Evolutionary conservation across 2,888 invertebrate genomes (phyloP), one percentile per base, ranked within the genome.

Genomic region (Cantharis rufa): DNA sequence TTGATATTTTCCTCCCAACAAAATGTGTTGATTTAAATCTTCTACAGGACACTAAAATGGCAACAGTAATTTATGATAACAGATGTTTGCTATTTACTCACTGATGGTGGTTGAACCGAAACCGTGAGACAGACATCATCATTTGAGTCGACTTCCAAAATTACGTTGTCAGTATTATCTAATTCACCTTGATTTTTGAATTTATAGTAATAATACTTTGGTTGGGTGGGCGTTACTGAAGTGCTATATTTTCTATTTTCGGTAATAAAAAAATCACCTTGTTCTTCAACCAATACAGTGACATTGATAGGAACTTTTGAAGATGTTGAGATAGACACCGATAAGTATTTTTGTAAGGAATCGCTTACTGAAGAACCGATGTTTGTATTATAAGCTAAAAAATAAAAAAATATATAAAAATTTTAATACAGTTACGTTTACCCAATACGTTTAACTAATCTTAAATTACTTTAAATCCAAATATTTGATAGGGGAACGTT

Each of bases 21-120:
- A 48, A 48, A 95, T 74, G 93, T 89, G 7, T 96, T 92, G 82
- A 82, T 95, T 94, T 78, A 94, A 90, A 86, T 96, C 96, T 84
- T 94, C 93, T 1, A 96, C 94, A 10, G 96, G 96, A 86, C 96
- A 96, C 95, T 96, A 85, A 72, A 90, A 90, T 78, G 15, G 1
- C 28, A 68, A 68, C 1, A 32, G 0, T 66, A n/a, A 21, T 5
- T 16, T n/a, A n/a, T 24, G 1, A 4, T 1, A 2, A 15, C 21
- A 16, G 9, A 10, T 3, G 9, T 74, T 63, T 62, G 16, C 32
- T 4, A 16, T 32, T 28, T 69, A 88, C 90, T 90, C 84, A 94
- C 94, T 84, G 92, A 91, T 80, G 92, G 91, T 83, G 93, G 92
- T 86, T 96, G 96, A 82, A 96, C 92, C 0, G 95, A 95, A 0